Evolutionary conservation across 2,888 invertebrate species (phyloP), one percentile per base, ranked within the genome.

Genomic region (Anorthoa munda): DNA sequence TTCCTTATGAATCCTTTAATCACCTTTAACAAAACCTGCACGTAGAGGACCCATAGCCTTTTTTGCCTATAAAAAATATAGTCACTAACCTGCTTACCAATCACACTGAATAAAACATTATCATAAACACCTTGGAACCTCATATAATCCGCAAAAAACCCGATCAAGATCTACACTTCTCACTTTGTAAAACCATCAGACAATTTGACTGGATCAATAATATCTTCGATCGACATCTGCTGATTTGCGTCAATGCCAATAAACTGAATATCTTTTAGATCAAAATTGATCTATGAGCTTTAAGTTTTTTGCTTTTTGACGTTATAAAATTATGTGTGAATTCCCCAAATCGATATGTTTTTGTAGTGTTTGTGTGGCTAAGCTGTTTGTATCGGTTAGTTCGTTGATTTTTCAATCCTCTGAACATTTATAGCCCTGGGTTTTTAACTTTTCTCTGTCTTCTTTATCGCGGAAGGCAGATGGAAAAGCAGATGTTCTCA

Each of bases 161-260:
- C 53, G 48, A 75, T 63, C 53, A 59, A 26, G 55, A 56, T 79
- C 48, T 56, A 55, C 13, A 46, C 46, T 81, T 11, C 59, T 31
- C 55, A 55, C 55, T 81, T 76, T 55, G 56, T 76, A 67, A 64
- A 66, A 53, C 18, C 66, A 72, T 76, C 76, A 56, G 15, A 13
- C 51, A 56, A 71, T 71, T 67, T 66, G 60, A 65, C 72, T 56
- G 23, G 39, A 72, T 69, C 73, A 66, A 66, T 66, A n/a, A 31
- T 60, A 81, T 77, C 78, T 73, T 3, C 60, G 23, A 77, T 81
- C 64, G 21, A 55, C 31, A 81, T 80, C 77, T 50, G 23, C 17
- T 53, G 48, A 79, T 79, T 46, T 55, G 31, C 70, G 21, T 67
- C 71, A 76, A 59, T 26, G 26, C 17, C 0, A 56, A 63, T 53